These are phyloP conservation scores for Anolis apletophallus DNA, from an alignment of 2,797 vertebrate genomes.

Conservation along the genomic window DNA sequence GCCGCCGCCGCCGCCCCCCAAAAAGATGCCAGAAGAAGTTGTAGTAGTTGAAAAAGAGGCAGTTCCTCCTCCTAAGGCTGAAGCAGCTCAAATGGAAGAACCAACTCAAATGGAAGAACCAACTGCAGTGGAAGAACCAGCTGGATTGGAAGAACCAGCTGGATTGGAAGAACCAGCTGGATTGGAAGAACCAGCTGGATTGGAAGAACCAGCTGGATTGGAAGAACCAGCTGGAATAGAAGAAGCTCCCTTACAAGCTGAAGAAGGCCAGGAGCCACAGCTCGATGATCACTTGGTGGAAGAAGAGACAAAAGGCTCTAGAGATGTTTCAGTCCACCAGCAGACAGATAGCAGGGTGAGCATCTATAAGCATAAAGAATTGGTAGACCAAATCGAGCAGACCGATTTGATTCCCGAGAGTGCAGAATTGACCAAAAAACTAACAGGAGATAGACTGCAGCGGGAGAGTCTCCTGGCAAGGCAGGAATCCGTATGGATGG, in stretches of 20 bases:
- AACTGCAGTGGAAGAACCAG: too few species aligned
- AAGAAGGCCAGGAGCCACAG: not conserved
- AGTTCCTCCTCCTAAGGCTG: not conserved
- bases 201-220: too few species aligned
- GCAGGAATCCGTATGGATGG: not conserved
- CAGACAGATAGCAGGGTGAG: conserved; percentile 38
- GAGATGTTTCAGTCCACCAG: not conserved
- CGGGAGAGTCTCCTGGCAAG: not conserved
- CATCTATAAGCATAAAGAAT: conserved; percentile 25
- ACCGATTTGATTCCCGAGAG: not conserved
- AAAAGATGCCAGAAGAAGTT: not conserved
- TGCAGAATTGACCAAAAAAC: not conserved
- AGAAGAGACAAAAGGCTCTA: not conserved
- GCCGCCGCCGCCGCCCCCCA: not conserved
- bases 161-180: too few species aligned
- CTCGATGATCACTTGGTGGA: not conserved
- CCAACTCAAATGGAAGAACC: too few species aligned
- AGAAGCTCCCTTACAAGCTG: not conserved
- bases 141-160: too few species aligned
- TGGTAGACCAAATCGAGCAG: conserved; percentile 13
- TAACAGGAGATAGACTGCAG: too few species aligned
- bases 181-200: too few species aligned
- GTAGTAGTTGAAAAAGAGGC: not conserved
- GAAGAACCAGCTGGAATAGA: not conserved
- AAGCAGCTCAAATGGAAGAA: too few species aligned